Evolutionary conservation across 2,888 invertebrate genomes (phyloP), one percentile per base, ranked within the genome.

Genomic region (Dorcus parallelipipedus): DNA sequence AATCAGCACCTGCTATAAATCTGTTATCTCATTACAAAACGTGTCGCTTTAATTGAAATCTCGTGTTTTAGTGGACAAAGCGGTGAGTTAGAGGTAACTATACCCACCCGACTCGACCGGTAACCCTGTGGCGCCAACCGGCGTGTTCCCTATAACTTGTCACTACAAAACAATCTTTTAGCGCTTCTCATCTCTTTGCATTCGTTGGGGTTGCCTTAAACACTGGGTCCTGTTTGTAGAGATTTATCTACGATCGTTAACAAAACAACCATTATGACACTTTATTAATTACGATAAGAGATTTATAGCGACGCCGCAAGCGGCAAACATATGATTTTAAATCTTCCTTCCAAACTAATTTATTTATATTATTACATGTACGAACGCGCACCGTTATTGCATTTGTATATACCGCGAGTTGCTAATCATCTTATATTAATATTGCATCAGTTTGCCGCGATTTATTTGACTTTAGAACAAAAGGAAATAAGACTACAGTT

Each of bases 21-120:
- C 75, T 75, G 72, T 72, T 66, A 68, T 76, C 81, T 82, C 82
- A 82, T 82, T 82, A 82, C 79, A 79, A 80, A 80, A 76, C 81
- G 78, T 81, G 82, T 82, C 79, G 77, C 78, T 82, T 82, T 83
- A 83, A 83, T 83, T 83, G 83, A 83, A 83, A 82, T 83, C 79
- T 81, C 81, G 79, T 83, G 83, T 83, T 81, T 80, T 79, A 69
- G 71, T 70, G 68, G 72, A 68, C 69, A 70, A 70, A 69, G 71
- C 70, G 71, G 71, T 69, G 64, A 68, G 65, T 65, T 64, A 65
- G 68, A 63, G 60, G 54, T 59, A 55, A 54, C 52, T 49, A 51
- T 39, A 43, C 56, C 61, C 59, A 53, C 61, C 57, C 57, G 54
- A 62, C 62, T 58, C 58, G 58, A 58, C 60, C 59, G 54, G 60